Percentiles rank a stretch among this genome's conserved stretches.
Conservation (phyloP, 2,797 vertebrate species). For the Orientallactaga sibirica region DNA sequence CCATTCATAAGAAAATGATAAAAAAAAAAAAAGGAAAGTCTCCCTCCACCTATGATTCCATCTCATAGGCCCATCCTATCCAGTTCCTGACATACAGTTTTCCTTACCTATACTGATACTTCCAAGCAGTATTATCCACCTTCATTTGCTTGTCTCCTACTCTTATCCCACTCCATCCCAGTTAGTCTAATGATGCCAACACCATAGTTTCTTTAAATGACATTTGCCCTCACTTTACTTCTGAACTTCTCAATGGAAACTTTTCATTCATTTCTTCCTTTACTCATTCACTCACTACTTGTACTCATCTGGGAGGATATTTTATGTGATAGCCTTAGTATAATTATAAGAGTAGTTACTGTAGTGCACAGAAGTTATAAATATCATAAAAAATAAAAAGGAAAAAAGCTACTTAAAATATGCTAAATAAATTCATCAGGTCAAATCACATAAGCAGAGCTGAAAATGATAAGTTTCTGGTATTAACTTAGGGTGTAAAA, state of each 20-base stretch:
- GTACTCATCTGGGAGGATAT: neutral
- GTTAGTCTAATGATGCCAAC: neutral
- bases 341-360: rapidly evolving
- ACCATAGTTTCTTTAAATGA: neutral
- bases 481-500: neutral
- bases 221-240: neutral
- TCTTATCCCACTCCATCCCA: neutral
- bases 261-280: neutral
- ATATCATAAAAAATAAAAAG: neutral
- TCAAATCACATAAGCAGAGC: neutral
- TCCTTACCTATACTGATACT: neutral
- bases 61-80: neutral
- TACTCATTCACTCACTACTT: neutral
- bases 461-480: neutral
- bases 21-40: neutral
- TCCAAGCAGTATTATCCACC: neutral
- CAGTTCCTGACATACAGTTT: neutral
- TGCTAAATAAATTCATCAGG: neutral
- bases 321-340: neutral
- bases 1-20: neutral
- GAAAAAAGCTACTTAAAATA: neutral
- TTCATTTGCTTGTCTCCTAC: neutral
- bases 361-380: neutral
- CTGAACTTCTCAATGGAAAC: neutral
- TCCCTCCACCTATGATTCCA: neutral